Conservation (phyloP, 2,113 vertebrate genomes). For the Cynoglossus semilaevis region DNA sequence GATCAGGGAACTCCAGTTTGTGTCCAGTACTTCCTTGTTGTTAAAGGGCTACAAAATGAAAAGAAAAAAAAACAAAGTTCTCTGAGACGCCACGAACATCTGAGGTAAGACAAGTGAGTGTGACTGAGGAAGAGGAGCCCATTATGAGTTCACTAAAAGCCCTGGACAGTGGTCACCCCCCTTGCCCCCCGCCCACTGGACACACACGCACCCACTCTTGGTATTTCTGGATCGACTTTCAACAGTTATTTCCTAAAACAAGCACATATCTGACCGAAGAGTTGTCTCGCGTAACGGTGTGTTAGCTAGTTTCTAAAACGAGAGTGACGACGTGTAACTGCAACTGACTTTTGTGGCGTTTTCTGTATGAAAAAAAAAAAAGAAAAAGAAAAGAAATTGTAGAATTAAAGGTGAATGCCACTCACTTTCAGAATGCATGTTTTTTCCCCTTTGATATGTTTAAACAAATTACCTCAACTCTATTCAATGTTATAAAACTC, state of each 20-base stretch:
- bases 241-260: slow-evolving; percentile 66
- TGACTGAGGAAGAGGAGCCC: slow-evolving; percentile 26
- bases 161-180: slow-evolving; percentile 7
- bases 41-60: slow-evolving; percentile 72
- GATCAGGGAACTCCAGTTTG: slow-evolving; percentile 70
- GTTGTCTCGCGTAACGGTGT: slow-evolving; percentile 65
- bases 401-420: slow-evolving; percentile 60
- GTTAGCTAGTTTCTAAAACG: slow-evolving; percentile 64
- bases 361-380: slow-evolving; percentile 51
- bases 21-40: slow-evolving; percentile 67
- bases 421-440: slow-evolving; percentile 51
- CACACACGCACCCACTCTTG: slow-evolving; percentile 21
- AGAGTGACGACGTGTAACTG: slow-evolving; percentile 62
- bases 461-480: slow-evolving; percentile 39
- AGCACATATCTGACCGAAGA: slow-evolving; percentile 67
- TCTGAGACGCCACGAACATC: no score
- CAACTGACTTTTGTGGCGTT: slow-evolving; percentile 56
- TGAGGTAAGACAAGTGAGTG: no score
- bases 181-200: no score
- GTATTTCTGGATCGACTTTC: slow-evolving; percentile 3
- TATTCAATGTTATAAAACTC: slow-evolving; percentile 27
- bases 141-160: slow-evolving; percentile 19
- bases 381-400: slow-evolving; percentile 46
- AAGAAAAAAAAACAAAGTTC: slow-evolving; percentile 11
- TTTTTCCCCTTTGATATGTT: slow-evolving; percentile 30